Evolutionary conservation across 2,888 invertebrate species (phyloP).

Genomic region (Yponomeuta cagnagella): DNA sequence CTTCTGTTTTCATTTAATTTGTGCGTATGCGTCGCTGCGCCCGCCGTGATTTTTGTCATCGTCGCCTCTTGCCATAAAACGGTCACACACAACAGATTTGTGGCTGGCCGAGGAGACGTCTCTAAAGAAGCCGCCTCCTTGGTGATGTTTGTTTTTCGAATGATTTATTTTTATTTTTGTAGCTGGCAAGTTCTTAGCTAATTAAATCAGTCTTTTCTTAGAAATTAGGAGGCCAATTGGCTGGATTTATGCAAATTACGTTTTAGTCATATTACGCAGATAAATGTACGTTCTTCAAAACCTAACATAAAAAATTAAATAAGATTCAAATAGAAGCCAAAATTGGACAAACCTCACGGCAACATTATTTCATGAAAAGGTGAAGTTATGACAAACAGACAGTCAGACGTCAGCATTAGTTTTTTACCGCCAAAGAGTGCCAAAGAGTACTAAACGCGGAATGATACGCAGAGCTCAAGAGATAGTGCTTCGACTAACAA

Average conservation of each 20-base stretch:
- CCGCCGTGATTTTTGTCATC: slow-evolving; percentile 59
- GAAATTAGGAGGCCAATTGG: background rate
- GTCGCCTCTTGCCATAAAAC: slow-evolving; percentile 47
- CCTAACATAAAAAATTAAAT: too few species aligned
- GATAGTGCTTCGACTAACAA: background rate
- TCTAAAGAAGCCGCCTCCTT: slow-evolving; percentile 4
- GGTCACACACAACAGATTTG: slow-evolving; percentile 17
- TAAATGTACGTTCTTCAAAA: background rate
- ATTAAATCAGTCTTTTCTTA: slow-evolving; percentile 3
- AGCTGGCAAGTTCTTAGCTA: background rate
- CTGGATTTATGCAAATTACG: background rate
- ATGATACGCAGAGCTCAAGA: background rate
- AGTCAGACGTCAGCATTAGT: too few species aligned
- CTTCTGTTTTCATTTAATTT: background rate
- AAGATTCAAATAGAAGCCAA: too few species aligned
- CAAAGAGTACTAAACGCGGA: background rate
- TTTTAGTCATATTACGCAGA: background rate
- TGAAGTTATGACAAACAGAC: too few species aligned
- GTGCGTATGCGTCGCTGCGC: background rate
- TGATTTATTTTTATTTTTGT: slow-evolving; percentile 7
- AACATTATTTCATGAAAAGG: too few species aligned
- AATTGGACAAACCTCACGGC: too few species aligned
- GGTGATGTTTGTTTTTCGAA: slow-evolving; percentile 4
- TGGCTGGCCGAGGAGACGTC: slow-evolving; percentile 2
- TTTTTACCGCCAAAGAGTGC: too few species aligned